phyloP scores from a whole-genome alignment of 2,113 vertebrate species.

The Nothobranchius kuhntae region DNA sequence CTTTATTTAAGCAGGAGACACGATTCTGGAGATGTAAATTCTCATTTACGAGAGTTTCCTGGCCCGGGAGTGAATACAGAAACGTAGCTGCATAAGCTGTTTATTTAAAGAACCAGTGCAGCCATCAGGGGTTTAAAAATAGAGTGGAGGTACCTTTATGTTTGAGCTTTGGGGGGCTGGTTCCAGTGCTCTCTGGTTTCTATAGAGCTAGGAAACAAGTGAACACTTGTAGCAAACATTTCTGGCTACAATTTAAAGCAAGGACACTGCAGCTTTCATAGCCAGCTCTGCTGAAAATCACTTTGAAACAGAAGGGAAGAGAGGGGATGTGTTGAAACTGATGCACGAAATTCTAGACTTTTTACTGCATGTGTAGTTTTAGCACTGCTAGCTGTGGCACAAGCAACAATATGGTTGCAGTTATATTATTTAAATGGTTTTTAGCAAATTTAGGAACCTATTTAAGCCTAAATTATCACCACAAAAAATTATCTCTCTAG shows the following conservation, averaged over 20 bases:
- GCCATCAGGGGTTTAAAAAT: neutral
- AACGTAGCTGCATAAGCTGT: neutral
- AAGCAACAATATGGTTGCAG: no score
- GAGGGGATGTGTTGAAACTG: no score
- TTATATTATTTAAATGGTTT: no score
- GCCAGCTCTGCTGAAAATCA: no score
- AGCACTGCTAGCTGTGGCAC: no score
- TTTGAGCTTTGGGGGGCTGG: neutral
- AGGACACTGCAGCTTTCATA: neutral
- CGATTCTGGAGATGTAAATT: neutral
- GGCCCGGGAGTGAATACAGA: neutral
- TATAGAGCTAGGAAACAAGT: neutral
- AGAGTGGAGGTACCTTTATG: neutral
- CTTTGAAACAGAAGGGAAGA: no score
- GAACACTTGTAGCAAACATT: neutral
- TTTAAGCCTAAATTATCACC: no score
- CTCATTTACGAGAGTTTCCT: neutral
- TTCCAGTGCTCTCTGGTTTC: neutral
- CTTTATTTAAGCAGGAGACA: neutral
- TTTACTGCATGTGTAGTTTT: no score
- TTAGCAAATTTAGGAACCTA: no score
- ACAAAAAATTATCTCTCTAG: no score
- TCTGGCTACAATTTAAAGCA: neutral
- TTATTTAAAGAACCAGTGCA: neutral
- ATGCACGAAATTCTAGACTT: no score